Base-by-base conservation (phyloP, 2,888 invertebrate species). In the Tryphoninae sp. region DNA sequence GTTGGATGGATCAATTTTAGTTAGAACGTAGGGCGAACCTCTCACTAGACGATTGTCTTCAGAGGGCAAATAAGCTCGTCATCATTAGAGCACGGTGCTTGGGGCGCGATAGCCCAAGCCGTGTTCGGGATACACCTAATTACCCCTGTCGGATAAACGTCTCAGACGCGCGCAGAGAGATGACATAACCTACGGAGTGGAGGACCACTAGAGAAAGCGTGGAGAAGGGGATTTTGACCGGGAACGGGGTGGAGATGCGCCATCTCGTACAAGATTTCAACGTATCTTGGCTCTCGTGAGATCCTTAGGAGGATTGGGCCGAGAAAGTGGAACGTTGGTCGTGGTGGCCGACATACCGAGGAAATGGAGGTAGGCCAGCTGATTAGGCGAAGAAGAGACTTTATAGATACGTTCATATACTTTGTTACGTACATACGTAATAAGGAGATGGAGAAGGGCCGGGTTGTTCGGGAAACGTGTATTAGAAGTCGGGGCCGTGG, bases 1-100 rank as follows among this genome's bases (percentile, higher is more conserved):
- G 33, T 33, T 6, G 33, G 7, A 33, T 33, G 33, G 33, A 33
- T 33, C 33, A 33, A 33, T 33, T 33, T 33, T 33, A 4, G 33
- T 33, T 33, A 33, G 33, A 0, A 33, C 33, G 33, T 33, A 33
- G 33, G 33, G 7, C 33, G 33, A 33, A 6, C 33, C 33, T 33
- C 33, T 33, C 33, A 33, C 33, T 33, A 51, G 62, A 26, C 26
- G 62, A 71, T 22, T 55, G n/a, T 53, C 26, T 58, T 77, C 81
- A 86, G 11, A 85, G 87, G 88, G 88, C 87, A 89, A 90, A 89
- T 88, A 86, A 89, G 87, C 89, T 88, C 87, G 87, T 89, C 89
- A 89, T 88, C 87, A 89, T 89, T 88, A 89, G 86, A 85, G 79
- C 81, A 42, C 19, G 22, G 51, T 83, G 83, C 49, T n/a, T 59